Base-by-base conservation (phyloP, 2,888 invertebrate species). In the Tachina grossa region DNA sequence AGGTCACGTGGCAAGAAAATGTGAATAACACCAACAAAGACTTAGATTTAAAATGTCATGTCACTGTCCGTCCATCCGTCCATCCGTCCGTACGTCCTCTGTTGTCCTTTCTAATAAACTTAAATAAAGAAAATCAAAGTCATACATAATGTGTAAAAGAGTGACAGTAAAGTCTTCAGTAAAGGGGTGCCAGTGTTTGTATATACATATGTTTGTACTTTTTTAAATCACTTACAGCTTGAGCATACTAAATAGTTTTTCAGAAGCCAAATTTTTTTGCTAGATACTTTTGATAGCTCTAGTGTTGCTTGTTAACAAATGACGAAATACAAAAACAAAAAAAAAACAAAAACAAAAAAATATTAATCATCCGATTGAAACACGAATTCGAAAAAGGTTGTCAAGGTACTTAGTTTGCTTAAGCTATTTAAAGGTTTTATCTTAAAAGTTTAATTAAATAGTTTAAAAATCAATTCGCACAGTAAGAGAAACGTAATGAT, bases 1-100 rank as follows among this genome's bases (percentile, higher is more conserved):
- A 87, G 88, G 87, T 79, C 88, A 88, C 88, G 88, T 88, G 88
- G 39, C 88, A n/a, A 13, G 39, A 53, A 85, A 83, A 83, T 81
- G 87, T 85, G 49, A 68, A 47, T 66, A 55, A 72, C 63, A 72
- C 72, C 57, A 86, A 76, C 71, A 74, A 63, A 53, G 74, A 81
- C 66, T 75, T 65, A 66, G 82, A 74, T 81, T 82, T 61, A 75
- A 85, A 85, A 85, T 82, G 83, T 85, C 85, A 85, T 83, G 84
- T 85, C 74, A 77, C 68, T 77, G 79, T 85, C 6, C 31, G 31
- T 31, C 22, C 22, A 2, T 22, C 22, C 22, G 2, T 22, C 22
- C 31, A n/a, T n/a, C n/a, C n/a, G n/a, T n/a, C n/a, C n/a, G n/a
- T n/a, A n/a, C 4, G 31, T 2, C 75, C 75, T 83, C 53, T 3